Evolutionary conservation across 2,113 vertebrate species (phyloP).

Genomic region (Egretta garzetta): DNA sequence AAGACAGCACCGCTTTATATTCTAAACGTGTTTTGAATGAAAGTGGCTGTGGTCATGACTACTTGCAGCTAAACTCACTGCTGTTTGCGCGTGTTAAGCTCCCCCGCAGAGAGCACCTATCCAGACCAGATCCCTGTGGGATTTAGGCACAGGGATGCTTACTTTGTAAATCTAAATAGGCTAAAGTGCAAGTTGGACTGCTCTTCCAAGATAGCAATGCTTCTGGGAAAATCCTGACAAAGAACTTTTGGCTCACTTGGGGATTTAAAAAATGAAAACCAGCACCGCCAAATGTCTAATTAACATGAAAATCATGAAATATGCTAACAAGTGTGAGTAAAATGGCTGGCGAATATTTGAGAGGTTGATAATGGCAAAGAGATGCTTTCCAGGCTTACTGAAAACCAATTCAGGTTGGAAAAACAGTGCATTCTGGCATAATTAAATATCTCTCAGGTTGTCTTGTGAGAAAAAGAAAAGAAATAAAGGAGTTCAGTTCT

Average conservation of each 20-base stretch:
- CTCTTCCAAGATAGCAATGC: background rate
- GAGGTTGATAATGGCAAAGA: background rate
- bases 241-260: background rate
- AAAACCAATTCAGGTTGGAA: background rate
- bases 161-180: background rate
- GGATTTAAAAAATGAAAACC: background rate
- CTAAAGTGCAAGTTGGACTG: background rate
- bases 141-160: background rate
- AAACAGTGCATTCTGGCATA: background rate
- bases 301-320: slow-evolving; percentile 12
- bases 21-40: background rate
- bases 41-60: background rate
- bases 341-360: background rate
- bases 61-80: background rate
- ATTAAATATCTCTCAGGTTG: background rate
- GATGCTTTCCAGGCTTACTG: background rate
- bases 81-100: background rate
- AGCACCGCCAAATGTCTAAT: background rate
- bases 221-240: background rate
- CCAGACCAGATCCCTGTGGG: background rate
- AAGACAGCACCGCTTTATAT: background rate
- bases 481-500: background rate
- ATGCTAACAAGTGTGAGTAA: background rate
- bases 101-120: background rate
- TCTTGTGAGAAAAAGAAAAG: background rate